Percentiles rank a stretch among this genome's conserved stretches.
Conservation (phyloP, 2,888 invertebrate genomes). For the Stramonita haemastoma region DNA sequence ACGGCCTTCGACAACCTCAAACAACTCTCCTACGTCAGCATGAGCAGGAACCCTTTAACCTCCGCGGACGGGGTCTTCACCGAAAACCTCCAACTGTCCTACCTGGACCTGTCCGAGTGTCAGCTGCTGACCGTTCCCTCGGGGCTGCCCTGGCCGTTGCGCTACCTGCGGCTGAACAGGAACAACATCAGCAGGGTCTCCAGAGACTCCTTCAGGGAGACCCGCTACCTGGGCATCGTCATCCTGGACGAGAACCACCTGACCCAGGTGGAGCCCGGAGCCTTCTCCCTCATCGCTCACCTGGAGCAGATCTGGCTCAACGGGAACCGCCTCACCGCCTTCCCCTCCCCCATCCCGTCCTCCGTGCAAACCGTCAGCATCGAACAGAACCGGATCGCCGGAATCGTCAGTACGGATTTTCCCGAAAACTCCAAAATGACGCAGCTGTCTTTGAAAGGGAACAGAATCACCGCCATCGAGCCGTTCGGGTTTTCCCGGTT, state of each 20-base stretch:
- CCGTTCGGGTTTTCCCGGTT: conserved; percentile 54
- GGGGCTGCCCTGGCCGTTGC: conserved; percentile 53
- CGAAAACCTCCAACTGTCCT: conserved; percentile 50
- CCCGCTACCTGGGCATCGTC: conserved; percentile 83
- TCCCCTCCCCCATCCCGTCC: conserved; percentile 89
- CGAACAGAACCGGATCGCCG: conserved; percentile 85
- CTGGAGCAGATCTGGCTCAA: conserved; percentile 88
- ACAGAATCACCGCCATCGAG: conserved; percentile 51
- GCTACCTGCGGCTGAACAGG: conserved; percentile 56
- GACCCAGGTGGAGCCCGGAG: conserved; percentile 88
- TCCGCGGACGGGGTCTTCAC: conserved; percentile 52
- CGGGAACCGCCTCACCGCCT: conserved; percentile 84
- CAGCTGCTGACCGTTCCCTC: conserved; percentile 56
- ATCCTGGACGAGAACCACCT: conserved; percentile 90
- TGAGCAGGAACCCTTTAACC: conserved; percentile 58
- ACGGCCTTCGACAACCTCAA: conserved; percentile 54
- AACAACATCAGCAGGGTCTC: conserved; percentile 61
- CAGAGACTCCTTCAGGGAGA: conserved; percentile 39
- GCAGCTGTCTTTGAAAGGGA: conserved; percentile 73
- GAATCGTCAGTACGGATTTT: conserved; percentile 56
- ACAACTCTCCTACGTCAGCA: conserved; percentile 52
- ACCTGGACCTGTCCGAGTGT: conserved; percentile 58
- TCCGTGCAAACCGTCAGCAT: conserved; percentile 87
- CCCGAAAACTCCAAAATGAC: conserved; percentile 65
- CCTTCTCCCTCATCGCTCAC: conserved; percentile 89